Percentiles rank a stretch among this genome's conserved stretches.
phyloP scores from a whole-genome alignment of 2,113 vertebrate species.

The Oostethus manadensis region DNA sequence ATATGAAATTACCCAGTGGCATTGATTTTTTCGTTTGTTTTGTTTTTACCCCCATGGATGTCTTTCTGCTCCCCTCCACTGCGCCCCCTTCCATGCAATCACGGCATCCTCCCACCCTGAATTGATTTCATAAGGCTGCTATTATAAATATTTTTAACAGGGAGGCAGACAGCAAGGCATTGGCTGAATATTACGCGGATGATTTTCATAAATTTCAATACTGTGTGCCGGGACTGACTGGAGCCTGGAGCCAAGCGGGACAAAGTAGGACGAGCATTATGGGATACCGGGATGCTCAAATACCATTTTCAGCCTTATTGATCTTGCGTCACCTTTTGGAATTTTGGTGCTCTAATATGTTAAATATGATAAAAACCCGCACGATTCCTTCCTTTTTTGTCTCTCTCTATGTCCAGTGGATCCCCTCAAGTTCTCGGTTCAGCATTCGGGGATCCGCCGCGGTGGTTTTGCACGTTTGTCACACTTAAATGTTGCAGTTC shows the following conservation, averaged over 20 bases:
- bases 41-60: conserved; percentile 31
- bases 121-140: conserved; percentile 92
- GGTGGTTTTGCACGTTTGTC: too few relatives aligned
- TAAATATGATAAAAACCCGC: too few relatives aligned
- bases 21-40: conserved; percentile 96
- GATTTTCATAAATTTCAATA: conserved; percentile 91
- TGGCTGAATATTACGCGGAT: conserved; percentile 81
- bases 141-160: conserved; percentile 63
- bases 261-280: conserved; percentile 38
- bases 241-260: conserved; percentile 31
- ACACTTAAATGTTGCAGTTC: too few relatives aligned
- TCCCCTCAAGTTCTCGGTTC: too few relatives aligned
- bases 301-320: conserved; percentile 5
- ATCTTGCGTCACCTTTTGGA: conserved; percentile 13
- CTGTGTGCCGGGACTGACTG: conserved; percentile 19
- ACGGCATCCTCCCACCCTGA: conserved; percentile 65
- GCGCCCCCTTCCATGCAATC: conserved; percentile 73
- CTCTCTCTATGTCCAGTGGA: too few relatives aligned
- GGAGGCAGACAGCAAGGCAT: conserved; percentile 55
- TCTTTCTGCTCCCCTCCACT: background rate
- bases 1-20: conserved; percentile 88
- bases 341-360: too few relatives aligned
- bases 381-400: too few relatives aligned
- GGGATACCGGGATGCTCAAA: conserved; percentile 1
- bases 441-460: too few relatives aligned